Evolutionary conservation across 2,797 vertebrate species (phyloP), one percentile per base, ranked within the genome.

Genomic region (Phataginus tricuspis): DNA sequence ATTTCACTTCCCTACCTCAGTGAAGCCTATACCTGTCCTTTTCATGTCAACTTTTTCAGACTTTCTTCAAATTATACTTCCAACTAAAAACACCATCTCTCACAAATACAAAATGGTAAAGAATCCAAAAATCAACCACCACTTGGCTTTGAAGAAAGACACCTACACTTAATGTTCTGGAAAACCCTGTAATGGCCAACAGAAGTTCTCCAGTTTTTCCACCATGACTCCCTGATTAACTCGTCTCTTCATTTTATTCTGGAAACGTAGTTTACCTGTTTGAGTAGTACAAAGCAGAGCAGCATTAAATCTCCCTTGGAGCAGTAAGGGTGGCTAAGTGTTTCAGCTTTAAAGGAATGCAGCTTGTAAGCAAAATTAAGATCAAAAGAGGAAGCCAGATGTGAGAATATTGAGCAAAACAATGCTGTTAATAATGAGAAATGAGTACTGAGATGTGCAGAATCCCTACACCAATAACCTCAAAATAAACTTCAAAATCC

Each of bases 351-450:
- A 71, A 69, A 87, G 42, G 39, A 79, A 55, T 31, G 51, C 18
- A 69, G 31, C 15, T 72, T 71, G 18, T 53, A 90, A 85, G 84
- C 66, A 93, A 90, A 93, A 85, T 78, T 59, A 82, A 64, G 18
- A 90, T 37, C 21, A 64, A 91, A 93, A 95, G 72, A 92, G 55
- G 27, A 95, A 83, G 51, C 51, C 59, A 61, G 5, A 57, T 63
- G 45, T 88, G 39, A 87, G 57, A 94, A 63, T 45, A 71, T 2
- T 37, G 49, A 96, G 59, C 51, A 53, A 79, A 90, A 82, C 2
- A 39, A 53, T 39, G 19, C 57, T 34, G 10, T 45, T 25, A 31
- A 80, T 16, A 80, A 71, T 31, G 59, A 94, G 80, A 92, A 79
- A 77, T 29, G 19, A 63, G 34, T 25, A 42, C n/a, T 68, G 59